These are phyloP conservation scores for Xylophagus ater DNA, from an alignment of 2,888 invertebrate species.

Conservation along the genomic window DNA sequence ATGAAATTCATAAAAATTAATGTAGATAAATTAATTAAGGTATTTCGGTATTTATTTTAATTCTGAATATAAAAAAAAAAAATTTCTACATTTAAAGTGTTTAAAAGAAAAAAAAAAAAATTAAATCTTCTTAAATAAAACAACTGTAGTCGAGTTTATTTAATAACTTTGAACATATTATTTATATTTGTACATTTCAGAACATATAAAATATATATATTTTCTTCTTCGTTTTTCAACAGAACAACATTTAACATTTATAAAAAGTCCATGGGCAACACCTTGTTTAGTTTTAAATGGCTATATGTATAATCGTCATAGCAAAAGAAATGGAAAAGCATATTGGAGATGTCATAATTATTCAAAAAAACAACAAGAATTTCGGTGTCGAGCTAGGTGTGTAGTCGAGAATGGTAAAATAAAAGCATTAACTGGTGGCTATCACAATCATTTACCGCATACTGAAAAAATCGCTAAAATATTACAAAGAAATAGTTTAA, in stretches of 20 bases:
- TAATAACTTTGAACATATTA: no score
- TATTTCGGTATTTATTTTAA: no score
- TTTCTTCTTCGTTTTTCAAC: no score
- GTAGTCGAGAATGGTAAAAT: conserved; percentile 36
- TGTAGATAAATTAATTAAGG: no score
- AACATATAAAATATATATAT: no score
- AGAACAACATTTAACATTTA: conserved; percentile 33
- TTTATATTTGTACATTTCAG: no score
- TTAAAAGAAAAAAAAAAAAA: no score
- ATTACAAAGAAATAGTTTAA: conserved; percentile 28
- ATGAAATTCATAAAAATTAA: no score
- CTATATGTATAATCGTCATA: conserved; percentile 39
- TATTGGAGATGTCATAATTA: conserved; percentile 41
- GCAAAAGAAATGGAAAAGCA: conserved; percentile 36
- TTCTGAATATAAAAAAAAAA: no score
- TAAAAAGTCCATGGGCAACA: conserved; percentile 39
- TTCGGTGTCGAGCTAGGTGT: conserved; percentile 38
- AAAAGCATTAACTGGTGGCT: conserved; percentile 33
- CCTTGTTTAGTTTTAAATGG: conserved; percentile 36
- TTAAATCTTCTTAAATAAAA: no score
- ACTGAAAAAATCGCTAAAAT: conserved; percentile 37
- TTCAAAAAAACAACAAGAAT: conserved; percentile 33
- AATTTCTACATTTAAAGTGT: no score
- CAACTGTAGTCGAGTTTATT: no score
- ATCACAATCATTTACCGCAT: conserved; percentile 38